A percentile compares a stretch with the other conserved stretches of the same genome.
Conservation (phyloP, 1,140 invertebrate species). For the Oscheius sp. region DNA sequence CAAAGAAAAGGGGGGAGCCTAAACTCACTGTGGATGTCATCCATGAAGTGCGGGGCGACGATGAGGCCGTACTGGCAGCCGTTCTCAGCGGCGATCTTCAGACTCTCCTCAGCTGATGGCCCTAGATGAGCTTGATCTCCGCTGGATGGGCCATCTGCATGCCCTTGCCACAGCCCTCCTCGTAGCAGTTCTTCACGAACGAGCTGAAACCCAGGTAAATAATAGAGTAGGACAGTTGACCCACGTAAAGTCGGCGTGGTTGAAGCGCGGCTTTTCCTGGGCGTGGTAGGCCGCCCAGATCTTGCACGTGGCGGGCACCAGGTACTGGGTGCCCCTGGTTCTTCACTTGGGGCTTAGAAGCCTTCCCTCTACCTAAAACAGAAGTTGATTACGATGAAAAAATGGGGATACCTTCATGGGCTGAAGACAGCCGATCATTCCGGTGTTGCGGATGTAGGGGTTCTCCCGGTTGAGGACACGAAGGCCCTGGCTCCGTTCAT, state of each 20-base stretch:
- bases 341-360: background rate
- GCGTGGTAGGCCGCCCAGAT: background rate
- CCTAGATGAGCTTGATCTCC: background rate
- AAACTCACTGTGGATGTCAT: slow-evolving; percentile 23
- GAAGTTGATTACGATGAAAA: background rate
- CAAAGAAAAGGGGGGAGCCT: too few relatives aligned
- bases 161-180: background rate
- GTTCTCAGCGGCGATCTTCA: too few relatives aligned
- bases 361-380: background rate
- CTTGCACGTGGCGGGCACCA: background rate
- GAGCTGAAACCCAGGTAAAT: too few relatives aligned
- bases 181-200: background rate
- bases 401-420: background rate
- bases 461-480: background rate
- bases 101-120: too few relatives aligned
- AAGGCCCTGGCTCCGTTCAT: background rate
- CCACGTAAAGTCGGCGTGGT: background rate
- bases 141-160: background rate
- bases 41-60: slow-evolving; percentile 21
- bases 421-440: background rate
- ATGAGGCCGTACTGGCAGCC: too few relatives aligned
- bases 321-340: background rate
- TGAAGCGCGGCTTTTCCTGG: background rate
- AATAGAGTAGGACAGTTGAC: too few relatives aligned
- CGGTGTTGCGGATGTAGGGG: background rate